phyloP scores from a whole-genome alignment of 92 coral and sea anemone species.

The Palythoa heliodiscus region DNA sequence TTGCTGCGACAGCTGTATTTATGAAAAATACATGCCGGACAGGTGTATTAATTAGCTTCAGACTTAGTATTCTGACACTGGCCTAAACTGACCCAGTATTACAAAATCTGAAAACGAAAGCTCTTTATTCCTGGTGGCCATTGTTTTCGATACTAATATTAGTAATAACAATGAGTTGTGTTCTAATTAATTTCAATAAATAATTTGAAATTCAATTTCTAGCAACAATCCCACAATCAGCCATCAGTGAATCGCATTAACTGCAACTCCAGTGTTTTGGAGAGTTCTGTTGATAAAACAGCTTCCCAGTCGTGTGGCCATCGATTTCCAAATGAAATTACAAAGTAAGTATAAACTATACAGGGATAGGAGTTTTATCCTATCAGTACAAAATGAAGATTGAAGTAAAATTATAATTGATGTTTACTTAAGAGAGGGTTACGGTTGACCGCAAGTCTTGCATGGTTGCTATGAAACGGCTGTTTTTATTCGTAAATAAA shows the following conservation, averaged over 20 bases:
- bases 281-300: not conserved
- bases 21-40: conserved; percentile 15
- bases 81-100: not conserved
- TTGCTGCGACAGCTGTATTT: conserved; percentile 15
- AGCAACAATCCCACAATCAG: conserved; percentile 22
- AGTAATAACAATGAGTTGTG: not conserved
- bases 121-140: conserved; percentile 4
- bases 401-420: not conserved
- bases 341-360: conserved; percentile 1
- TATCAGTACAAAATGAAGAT: not conserved
- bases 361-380: not conserved
- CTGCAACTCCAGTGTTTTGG: conserved; percentile 12
- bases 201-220: conserved; percentile 6
- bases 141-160: not conserved
- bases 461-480: not conserved
- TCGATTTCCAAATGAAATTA: not conserved
- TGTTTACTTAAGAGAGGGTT: too few relatives aligned
- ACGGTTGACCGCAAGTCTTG: not conserved
- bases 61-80: not conserved
- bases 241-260: not conserved
- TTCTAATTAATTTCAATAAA: not conserved
- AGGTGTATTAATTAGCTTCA: conserved; percentile 7
- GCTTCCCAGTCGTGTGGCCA: not conserved
- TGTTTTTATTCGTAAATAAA: not conserved
- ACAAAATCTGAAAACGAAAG: not conserved